Evolutionary conservation across 2,113 vertebrate genomes (phyloP).

Genomic region (Rafetus swinhoei): DNA sequence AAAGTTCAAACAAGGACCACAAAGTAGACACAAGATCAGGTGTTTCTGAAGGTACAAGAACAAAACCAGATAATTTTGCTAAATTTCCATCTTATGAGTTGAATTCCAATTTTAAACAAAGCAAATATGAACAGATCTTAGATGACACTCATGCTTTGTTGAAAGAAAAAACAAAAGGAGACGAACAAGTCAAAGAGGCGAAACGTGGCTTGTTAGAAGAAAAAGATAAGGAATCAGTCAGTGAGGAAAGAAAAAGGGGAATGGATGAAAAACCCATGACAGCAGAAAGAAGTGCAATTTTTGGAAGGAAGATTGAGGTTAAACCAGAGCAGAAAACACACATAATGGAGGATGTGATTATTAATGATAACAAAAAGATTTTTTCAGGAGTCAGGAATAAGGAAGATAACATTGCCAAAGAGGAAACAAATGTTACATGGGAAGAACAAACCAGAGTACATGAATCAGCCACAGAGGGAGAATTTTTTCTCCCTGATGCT

Average conservation of each 20-base stretch:
- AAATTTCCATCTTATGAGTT: constrained; percentile 49
- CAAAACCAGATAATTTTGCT: constrained; percentile 37
- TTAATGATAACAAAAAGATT: background rate
- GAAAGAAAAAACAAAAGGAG: constrained; percentile 46
- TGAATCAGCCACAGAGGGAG: constrained; percentile 51
- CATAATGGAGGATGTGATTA: background rate
- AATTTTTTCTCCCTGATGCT: constrained; percentile 30
- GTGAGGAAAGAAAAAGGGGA: constrained; percentile 37
- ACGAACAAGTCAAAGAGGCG: constrained; percentile 52
- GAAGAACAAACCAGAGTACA: constrained; percentile 68
- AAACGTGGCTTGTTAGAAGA: constrained; percentile 23
- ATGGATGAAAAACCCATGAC: background rate
- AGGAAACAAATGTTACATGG: constrained; percentile 58
- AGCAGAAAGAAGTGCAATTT: constrained; percentile 28
- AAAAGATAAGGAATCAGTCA: constrained; percentile 30
- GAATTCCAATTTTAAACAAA: constrained; percentile 31
- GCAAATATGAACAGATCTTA: constrained; percentile 63
- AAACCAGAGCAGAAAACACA: constrained; percentile 20
- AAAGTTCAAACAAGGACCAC: constrained; percentile 36
- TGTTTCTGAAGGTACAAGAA: constrained; percentile 24
- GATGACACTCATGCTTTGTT: constrained; percentile 43
- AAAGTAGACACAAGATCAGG: constrained; percentile 2
- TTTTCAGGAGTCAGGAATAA: constrained; percentile 4
- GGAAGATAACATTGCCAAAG: constrained; percentile 54
- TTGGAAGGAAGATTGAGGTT: constrained; percentile 56